Evolutionary conservation across 1,140 invertebrate species (phyloP).

Genomic region (Tetramorium parvispinum): DNA sequence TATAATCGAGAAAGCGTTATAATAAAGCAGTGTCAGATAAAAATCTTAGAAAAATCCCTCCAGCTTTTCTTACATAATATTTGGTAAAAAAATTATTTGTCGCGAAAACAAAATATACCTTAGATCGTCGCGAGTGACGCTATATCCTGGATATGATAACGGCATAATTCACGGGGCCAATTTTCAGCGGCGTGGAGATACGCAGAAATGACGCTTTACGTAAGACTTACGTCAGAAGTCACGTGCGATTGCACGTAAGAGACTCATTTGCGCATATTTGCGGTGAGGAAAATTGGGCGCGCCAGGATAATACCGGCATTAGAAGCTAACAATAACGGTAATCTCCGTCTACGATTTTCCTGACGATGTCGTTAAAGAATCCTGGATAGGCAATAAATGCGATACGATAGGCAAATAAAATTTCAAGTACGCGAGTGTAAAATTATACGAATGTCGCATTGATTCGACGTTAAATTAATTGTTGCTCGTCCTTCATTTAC

Average conservation of each 20-base stretch:
- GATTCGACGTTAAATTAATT: constrained; percentile 31
- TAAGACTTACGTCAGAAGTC: constrained; percentile 53
- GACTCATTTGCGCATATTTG: constrained; percentile 60
- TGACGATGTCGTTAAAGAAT: constrained; percentile 1
- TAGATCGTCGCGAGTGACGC: constrained; percentile 7
- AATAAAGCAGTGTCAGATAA: neutral
- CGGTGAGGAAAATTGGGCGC: constrained; percentile 59
- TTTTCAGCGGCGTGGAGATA: constrained; percentile 29
- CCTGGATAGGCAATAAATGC: neutral
- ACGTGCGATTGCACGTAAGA: constrained; percentile 53
- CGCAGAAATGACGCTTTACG: constrained; percentile 28
- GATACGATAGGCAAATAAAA: neutral
- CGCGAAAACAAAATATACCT: neutral
- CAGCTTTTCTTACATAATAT: neutral
- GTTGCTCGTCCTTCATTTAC: neutral
- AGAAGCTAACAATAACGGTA: constrained; percentile 55
- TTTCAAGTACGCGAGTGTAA: neutral
- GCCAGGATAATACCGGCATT: constrained; percentile 32
- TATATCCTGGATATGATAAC: constrained; percentile 30
- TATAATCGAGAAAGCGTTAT: neutral
- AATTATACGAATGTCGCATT: neutral
- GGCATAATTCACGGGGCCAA: constrained; percentile 44
- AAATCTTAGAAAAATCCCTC: neutral
- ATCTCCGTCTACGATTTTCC: constrained; percentile 40
- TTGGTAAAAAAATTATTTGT: neutral